These are phyloP conservation scores for Archips crataeganus DNA, from an alignment of 2,888 invertebrate species.

Conservation along the genomic window DNA sequence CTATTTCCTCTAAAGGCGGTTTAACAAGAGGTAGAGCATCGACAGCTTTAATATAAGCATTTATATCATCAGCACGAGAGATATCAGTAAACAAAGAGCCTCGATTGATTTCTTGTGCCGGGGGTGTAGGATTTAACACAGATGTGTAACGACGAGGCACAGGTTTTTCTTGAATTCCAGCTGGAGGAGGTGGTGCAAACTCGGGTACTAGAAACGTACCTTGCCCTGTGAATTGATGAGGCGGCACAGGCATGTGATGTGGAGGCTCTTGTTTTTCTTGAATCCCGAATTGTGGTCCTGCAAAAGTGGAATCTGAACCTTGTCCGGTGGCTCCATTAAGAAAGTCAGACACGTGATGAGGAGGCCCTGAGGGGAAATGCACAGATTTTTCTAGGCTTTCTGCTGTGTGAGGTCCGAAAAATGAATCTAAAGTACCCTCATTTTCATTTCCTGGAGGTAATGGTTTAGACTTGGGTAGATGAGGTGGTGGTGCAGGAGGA, in stretches of 20 bases:
- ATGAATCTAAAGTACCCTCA: neutral
- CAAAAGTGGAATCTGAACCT: neutral
- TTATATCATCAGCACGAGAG: constrained; percentile 47
- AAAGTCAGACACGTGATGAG: neutral
- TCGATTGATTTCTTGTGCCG: neutral
- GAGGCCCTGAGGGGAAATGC: neutral
- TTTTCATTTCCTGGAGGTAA: neutral
- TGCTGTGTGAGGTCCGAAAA: neutral
- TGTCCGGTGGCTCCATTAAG: neutral
- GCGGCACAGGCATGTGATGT: neutral
- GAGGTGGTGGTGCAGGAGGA: neutral
- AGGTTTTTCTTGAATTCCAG: neutral
- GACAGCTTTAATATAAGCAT: constrained; percentile 47
- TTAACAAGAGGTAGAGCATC: constrained; percentile 28
- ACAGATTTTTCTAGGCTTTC: neutral
- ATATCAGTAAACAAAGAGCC: constrained; percentile 51
- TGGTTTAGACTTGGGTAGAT: neutral
- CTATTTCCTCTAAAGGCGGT: constrained; percentile 32
- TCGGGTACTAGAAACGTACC: neutral
- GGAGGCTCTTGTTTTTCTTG: neutral
- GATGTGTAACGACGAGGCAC: neutral
- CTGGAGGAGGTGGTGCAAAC: neutral
- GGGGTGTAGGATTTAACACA: neutral
- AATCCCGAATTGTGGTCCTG: neutral
- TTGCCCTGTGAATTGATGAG: neutral